Conservation (phyloP, 2,888 invertebrate species). For the Nematopogon swammerdamellus region DNA sequence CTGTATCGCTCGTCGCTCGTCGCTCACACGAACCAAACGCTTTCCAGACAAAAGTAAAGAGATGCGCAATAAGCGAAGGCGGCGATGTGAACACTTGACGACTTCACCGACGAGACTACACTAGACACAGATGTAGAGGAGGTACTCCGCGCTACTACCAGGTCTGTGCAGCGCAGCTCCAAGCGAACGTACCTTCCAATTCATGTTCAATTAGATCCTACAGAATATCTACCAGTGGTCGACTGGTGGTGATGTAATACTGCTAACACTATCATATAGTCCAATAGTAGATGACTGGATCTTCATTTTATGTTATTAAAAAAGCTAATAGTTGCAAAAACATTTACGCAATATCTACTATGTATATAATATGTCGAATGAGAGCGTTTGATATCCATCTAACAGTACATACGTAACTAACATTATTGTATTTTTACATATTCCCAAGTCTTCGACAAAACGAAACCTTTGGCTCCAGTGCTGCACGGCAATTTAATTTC, state of each 20-base stretch:
- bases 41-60: no score
- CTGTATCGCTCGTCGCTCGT: no score
- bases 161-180: no score
- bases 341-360: conserved; percentile 18
- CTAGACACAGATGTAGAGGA: no score
- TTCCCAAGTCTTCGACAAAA: not conserved
- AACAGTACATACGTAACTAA: conserved; percentile 10
- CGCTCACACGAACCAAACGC: no score
- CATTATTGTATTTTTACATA: conserved; percentile 8
- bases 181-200: not conserved
- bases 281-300: conserved; percentile 3
- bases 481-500: not conserved
- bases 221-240: conserved; percentile 13
- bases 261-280: conserved; percentile 35
- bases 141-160: no score
- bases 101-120: no score
- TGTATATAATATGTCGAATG: conserved; percentile 17
- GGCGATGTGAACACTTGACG: no score
- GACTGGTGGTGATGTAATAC: conserved; percentile 45
- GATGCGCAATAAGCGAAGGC: no score
- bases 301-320: conserved; percentile 6
- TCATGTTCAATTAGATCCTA: conserved; percentile 19
- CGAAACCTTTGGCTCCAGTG: not conserved
- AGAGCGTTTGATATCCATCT: conserved; percentile 16
- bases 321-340: conserved; percentile 13